These are phyloP conservation scores for Apodemia zela DNA, from an alignment of 2,888 invertebrate genomes.

Conservation along the genomic window DNA sequence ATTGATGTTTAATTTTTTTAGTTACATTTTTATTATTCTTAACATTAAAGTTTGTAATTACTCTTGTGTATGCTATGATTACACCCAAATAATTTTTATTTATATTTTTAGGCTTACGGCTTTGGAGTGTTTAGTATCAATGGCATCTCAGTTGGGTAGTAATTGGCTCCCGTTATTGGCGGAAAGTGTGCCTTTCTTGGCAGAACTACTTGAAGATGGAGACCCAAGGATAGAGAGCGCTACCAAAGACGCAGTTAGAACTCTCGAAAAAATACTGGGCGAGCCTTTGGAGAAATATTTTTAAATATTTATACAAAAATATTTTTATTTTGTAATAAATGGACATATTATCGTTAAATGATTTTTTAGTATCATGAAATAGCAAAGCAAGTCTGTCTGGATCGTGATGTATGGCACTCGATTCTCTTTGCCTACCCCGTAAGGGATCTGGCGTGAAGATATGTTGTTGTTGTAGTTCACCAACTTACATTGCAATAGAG, in stretches of 20 bases:
- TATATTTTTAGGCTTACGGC: constrained; percentile 81
- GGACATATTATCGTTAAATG: too few relatives aligned
- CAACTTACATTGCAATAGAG: too few relatives aligned
- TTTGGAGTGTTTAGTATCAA: constrained; percentile 86
- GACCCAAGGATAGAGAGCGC: constrained; percentile 89
- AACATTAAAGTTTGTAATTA: too few relatives aligned
- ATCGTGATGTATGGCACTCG: too few relatives aligned
- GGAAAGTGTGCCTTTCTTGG: constrained; percentile 96
- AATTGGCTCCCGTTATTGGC: constrained; percentile 93
- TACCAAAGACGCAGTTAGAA: constrained; percentile 89
- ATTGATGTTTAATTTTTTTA: not conserved
- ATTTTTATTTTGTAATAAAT: not conserved
- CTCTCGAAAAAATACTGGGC: constrained; percentile 92
- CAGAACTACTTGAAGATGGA: constrained; percentile 95
- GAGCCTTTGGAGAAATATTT: constrained; percentile 95
- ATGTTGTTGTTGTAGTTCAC: too few relatives aligned
- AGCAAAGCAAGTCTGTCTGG: too few relatives aligned
- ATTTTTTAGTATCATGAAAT: too few relatives aligned
- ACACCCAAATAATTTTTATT: not conserved
- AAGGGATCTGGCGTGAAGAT: too few relatives aligned
- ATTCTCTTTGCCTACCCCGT: too few relatives aligned
- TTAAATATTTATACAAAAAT: constrained; percentile 48
- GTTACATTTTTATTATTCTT: not conserved
- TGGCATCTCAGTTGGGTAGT: constrained; percentile 91
- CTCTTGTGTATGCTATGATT: not conserved